These are phyloP conservation scores for Crematogaster levior DNA, from an alignment of 2,888 invertebrate species.

Conservation along the genomic window DNA sequence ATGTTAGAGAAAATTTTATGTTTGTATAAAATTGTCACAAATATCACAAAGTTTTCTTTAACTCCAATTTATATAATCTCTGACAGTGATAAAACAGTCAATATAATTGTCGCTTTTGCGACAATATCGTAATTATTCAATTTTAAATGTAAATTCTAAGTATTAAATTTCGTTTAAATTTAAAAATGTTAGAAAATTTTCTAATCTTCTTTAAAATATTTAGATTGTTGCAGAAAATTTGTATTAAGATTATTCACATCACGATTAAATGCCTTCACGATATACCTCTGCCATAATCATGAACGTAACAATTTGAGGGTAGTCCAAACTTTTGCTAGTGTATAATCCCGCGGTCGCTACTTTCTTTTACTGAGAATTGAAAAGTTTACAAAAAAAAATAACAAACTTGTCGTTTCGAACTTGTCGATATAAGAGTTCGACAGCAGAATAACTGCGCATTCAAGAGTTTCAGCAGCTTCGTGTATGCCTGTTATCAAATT, in stretches of 20 bases:
- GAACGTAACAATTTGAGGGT: constrained; percentile 44
- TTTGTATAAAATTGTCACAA: background rate
- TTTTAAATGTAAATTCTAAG: background rate
- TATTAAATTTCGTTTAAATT: background rate
- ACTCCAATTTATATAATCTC: background rate
- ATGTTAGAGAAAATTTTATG: background rate
- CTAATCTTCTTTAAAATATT: background rate
- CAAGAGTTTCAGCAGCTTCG: constrained; percentile 34
- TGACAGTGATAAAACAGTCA: background rate
- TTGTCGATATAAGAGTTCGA: constrained; percentile 54
- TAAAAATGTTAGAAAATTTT: background rate
- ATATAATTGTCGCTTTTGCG: too few species aligned
- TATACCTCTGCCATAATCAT: constrained; percentile 26
- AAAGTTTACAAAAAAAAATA: constrained; percentile 46
- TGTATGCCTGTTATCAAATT: constrained; percentile 64
- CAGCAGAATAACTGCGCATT: constrained; percentile 54
- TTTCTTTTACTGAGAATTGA: constrained; percentile 51
- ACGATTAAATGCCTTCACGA: background rate
- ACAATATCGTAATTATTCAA: background rate
- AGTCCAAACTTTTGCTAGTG: constrained; percentile 36
- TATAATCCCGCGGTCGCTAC: constrained; percentile 43
- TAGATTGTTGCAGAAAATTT: background rate
- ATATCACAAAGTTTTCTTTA: background rate
- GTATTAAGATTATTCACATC: background rate
- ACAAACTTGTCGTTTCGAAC: constrained; percentile 43